phyloP scores from a whole-genome alignment of 2,888 invertebrate genomes.

The Proisotoma minuta region DNA sequence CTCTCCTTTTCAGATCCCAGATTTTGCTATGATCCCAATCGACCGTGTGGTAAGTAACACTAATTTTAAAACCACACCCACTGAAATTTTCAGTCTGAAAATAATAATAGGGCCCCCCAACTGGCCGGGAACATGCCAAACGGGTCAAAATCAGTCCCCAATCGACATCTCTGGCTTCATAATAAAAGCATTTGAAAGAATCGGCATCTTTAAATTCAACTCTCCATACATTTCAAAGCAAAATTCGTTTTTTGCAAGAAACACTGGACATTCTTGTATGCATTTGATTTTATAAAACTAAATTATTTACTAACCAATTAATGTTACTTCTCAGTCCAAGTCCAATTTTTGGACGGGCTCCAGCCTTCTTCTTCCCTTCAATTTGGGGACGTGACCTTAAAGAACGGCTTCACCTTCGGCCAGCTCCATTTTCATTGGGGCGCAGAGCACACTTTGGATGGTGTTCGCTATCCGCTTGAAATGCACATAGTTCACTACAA shows the following conservation, averaged over 20 bases:
- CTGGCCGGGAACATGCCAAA: background rate
- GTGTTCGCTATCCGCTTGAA: constrained; percentile 65
- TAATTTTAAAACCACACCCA: no score
- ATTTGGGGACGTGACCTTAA: constrained; percentile 61
- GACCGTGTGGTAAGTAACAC: background rate
- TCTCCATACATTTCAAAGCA: background rate
- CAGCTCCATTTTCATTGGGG: constrained; percentile 81
- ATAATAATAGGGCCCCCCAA: background rate
- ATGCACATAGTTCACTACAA: constrained; percentile 75
- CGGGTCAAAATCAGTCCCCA: background rate
- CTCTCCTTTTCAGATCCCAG: background rate
- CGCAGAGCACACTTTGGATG: constrained; percentile 72
- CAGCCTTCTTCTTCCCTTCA: constrained; percentile 52
- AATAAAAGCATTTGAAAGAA: background rate
- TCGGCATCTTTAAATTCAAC: background rate
- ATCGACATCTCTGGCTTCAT: background rate
- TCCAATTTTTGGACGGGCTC: background rate
- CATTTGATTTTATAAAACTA: background rate
- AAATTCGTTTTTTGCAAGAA: background rate
- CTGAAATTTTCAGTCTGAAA: background rate
- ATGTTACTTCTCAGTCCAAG: background rate
- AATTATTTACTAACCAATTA: background rate
- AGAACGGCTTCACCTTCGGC: constrained; percentile 59
- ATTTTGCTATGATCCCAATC: background rate
- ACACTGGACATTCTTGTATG: constrained; percentile 9